Conservation (phyloP, 2,113 vertebrate genomes). For the Tamias sibiricus region DNA sequence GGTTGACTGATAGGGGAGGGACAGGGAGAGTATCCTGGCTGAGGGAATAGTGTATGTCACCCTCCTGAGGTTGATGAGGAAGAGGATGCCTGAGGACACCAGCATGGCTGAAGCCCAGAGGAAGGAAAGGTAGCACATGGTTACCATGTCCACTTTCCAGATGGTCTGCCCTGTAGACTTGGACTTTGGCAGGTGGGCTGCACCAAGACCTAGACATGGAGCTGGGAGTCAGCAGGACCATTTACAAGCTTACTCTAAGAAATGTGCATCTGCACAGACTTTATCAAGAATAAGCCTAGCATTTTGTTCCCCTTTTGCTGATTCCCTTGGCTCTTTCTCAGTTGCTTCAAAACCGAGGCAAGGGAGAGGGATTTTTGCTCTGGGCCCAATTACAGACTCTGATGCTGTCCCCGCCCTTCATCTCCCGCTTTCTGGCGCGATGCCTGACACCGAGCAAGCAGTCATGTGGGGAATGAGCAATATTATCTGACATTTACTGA, state of each 20-base stretch:
- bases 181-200: background rate
- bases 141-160: background rate
- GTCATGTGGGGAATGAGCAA: background rate
- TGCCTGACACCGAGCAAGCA: background rate
- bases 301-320: background rate
- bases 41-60: background rate
- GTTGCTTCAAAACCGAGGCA: background rate
- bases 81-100: background rate
- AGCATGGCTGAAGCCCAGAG: background rate
- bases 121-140: background rate
- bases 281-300: background rate
- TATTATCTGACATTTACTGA: background rate
- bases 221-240: background rate
- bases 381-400: background rate
- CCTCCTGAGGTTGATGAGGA: background rate
- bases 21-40: background rate
- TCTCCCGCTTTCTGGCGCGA: background rate
- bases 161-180: background rate
- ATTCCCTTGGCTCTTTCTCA: background rate
- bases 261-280: too few species aligned
- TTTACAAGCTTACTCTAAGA: background rate
- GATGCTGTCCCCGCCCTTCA: fast-evolving
- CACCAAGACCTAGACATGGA: background rate
- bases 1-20: background rate
- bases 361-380: background rate